Percentiles rank a stretch among this genome's conserved stretches.
Conservation (phyloP, 2,113 vertebrate genomes). For the Corythoichthys haematopterus region DNA sequence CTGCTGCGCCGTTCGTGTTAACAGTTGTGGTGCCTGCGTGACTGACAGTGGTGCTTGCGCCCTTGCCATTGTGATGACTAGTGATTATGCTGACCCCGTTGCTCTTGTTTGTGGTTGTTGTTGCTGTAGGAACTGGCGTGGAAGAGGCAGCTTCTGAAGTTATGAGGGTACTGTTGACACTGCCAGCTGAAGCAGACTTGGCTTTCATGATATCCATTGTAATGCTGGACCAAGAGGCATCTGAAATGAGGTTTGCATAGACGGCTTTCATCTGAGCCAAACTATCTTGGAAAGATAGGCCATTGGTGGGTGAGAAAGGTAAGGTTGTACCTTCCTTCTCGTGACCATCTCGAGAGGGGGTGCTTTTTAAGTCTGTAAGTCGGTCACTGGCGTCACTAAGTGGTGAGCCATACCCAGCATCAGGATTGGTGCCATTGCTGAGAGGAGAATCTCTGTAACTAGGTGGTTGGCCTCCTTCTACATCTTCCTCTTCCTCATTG, state of each 20-base stretch:
- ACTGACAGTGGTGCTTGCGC: conserved; percentile 67
- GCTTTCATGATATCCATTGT: conserved; percentile 93
- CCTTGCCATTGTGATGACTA: conserved; percentile 73
- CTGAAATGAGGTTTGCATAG: conserved; percentile 96
- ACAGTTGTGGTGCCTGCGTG: conserved; percentile 62
- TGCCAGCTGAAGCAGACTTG: conserved; percentile 63
- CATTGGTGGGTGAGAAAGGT: conserved; percentile 66
- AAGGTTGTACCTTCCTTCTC: conserved; percentile 80
- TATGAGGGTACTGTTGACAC: conserved; percentile 56
- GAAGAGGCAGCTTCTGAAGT: conserved; percentile 49
- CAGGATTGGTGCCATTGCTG: conserved; percentile 92
- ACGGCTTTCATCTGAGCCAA: conserved; percentile 99
- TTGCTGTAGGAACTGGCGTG: conserved; percentile 51
- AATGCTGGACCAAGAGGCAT: conserved; percentile 96
- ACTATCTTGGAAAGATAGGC: conserved; percentile 92
- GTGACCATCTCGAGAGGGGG: conserved; percentile 83
- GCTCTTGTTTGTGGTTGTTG: conserved; percentile 59
- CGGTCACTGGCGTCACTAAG: conserved; percentile 94
- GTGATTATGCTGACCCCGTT: conserved; percentile 56
- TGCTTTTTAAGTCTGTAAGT: conserved; percentile 87
- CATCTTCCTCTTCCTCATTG: conserved; percentile 87
- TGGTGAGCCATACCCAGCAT: conserved; percentile 91
- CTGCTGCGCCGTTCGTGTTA: conserved; percentile 64
- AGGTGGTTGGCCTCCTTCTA: conserved; percentile 76
- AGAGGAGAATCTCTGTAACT: conserved; percentile 95